These are phyloP conservation scores for Molothrus aeneus DNA, from an alignment of 2,797 vertebrate species.

Conservation along the genomic window DNA sequence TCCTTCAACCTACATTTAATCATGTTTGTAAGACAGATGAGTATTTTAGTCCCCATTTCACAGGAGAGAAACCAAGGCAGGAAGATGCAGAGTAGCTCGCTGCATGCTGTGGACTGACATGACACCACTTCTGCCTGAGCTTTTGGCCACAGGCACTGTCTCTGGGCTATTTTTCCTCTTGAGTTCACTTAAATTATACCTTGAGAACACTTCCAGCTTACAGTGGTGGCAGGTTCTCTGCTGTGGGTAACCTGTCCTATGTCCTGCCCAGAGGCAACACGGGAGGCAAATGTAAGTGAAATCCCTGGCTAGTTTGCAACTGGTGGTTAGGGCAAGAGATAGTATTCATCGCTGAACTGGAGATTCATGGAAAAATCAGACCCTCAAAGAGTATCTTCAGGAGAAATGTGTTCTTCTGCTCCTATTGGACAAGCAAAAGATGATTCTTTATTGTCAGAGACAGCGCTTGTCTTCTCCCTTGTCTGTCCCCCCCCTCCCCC, in stretches of 20 bases:
- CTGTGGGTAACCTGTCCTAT: neutral
- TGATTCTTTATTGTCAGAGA: neutral
- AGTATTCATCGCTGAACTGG: neutral
- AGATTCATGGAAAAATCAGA: neutral
- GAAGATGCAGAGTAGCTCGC: neutral
- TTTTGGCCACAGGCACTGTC: neutral
- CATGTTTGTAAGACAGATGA: rapidly evolving
- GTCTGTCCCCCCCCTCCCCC: too few relatives aligned
- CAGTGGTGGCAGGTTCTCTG: neutral
- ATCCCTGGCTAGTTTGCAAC: neutral
- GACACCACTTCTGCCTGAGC: neutral
- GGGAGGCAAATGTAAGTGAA: neutral
- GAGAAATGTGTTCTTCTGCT: neutral
- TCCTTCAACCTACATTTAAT: neutral
- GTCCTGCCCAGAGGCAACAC: neutral
- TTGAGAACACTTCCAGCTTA: neutral
- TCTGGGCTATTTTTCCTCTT: neutral
- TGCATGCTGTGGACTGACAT: neutral
- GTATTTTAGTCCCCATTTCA: neutral
- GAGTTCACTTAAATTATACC: neutral
- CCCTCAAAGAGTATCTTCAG: neutral
- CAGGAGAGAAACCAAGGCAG: neutral
- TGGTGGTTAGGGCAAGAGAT: neutral
- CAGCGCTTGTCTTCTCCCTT: neutral
- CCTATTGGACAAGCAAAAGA: neutral